A percentile compares a stretch with the other conserved stretches of the same genome.
Conservation (phyloP, 1,140 invertebrate species). For the Onthophagus taurus region DNA sequence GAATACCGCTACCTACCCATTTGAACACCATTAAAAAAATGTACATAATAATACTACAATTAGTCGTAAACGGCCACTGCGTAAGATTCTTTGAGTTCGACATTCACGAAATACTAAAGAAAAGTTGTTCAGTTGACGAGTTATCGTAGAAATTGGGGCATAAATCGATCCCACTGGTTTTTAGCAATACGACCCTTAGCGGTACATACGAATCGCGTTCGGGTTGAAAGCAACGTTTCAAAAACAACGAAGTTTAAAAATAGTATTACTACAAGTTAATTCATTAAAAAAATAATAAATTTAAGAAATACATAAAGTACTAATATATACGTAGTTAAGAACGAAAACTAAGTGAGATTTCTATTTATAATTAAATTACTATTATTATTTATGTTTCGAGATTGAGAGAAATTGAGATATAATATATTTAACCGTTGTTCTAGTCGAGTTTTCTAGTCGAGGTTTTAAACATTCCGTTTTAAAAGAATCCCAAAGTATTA, state of each 20-base stretch:
- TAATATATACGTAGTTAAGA: too few species aligned
- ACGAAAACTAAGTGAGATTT: conserved; percentile 6
- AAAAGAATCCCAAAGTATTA: too few species aligned
- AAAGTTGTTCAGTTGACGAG: neutral
- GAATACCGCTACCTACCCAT: conserved; percentile 22
- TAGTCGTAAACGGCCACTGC: conserved; percentile 14
- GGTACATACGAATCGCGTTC: too few species aligned
- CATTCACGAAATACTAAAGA: neutral
- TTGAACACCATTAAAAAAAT: conserved; percentile 27
- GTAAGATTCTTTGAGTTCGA: too few species aligned
- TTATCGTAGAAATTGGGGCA: too few species aligned
- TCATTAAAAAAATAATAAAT: neutral
- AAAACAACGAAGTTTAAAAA: conserved; percentile 46
- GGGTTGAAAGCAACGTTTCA: conserved; percentile 43
- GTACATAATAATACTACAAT: conserved; percentile 6
- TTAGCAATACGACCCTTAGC: too few species aligned
- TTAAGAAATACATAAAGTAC: too few species aligned
- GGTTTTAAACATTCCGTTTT: too few species aligned
- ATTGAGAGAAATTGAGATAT: too few species aligned
- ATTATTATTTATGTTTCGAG: too few species aligned
- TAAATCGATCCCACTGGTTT: conserved; percentile 18
- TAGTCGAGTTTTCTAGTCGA: conserved; percentile 22
- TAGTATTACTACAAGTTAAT: conserved; percentile 22
- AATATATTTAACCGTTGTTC: too few species aligned
- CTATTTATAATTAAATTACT: too few species aligned